phyloP scores from a whole-genome alignment of 2,113 vertebrate species.

The Excalfactoria chinensis region DNA sequence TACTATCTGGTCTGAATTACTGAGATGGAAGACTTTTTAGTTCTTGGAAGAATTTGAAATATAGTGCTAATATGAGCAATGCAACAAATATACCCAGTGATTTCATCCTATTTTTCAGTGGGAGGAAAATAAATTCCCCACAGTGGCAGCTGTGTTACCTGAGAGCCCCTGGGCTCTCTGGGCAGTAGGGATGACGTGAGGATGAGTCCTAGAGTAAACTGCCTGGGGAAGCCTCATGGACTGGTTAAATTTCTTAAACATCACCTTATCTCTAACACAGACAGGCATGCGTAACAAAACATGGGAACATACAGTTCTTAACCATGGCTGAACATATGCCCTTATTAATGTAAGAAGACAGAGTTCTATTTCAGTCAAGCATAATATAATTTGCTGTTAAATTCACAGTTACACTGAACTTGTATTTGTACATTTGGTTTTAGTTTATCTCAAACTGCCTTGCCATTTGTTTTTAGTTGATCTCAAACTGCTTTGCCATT shows the following conservation, averaged over 20 bases:
- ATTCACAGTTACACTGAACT: slow-evolving; percentile 27
- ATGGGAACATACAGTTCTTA: not conserved
- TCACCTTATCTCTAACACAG: not conserved
- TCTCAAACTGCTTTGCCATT: slow-evolving; percentile 34
- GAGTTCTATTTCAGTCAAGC: slow-evolving; percentile 40
- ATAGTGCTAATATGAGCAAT: not conserved
- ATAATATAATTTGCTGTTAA: slow-evolving; percentile 14
- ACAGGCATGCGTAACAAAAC: not conserved
- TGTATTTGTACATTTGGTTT: slow-evolving; percentile 65
- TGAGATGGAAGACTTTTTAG: not conserved
- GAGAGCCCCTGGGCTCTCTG: not conserved
- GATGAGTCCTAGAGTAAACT: not conserved
- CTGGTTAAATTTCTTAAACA: not conserved
- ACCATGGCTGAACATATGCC: not conserved
- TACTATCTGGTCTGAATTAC: not conserved
- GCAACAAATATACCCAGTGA: not conserved
- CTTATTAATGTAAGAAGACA: slow-evolving; percentile 19
- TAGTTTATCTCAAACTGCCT: slow-evolving; percentile 29
- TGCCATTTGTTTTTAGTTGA: slow-evolving; percentile 42
- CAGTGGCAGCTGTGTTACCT: rapidly evolving
- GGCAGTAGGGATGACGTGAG: not conserved
- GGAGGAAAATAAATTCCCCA: not conserved
- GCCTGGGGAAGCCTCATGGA: not conserved
- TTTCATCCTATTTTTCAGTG: not conserved
- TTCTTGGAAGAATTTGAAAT: not conserved